Base-by-base conservation (phyloP, 1,140 invertebrate species). In the Pinna nobilis region DNA sequence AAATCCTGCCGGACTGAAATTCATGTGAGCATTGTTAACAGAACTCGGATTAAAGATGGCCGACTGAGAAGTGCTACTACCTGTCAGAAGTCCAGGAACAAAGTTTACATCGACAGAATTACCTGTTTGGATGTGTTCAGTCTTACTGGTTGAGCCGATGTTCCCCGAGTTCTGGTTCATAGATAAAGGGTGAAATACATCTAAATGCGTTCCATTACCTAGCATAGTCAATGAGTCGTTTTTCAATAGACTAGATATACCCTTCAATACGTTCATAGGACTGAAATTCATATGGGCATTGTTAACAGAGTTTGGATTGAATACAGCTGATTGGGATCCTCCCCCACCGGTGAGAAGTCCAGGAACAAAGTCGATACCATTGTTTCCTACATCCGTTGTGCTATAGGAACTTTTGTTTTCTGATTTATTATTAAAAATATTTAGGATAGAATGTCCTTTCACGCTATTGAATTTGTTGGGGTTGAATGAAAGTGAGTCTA, bases 221-320 rank as follows among this genome's bases (percentile, higher is more conserved):
- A n/a, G n/a, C n/a, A n/a, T n/a, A n/a, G n/a, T n/a, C n/a, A n/a
- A n/a, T n/a, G n/a, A n/a, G n/a, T n/a, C n/a, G n/a, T n/a, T n/a
- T n/a, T n/a, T n/a, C n/a, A n/a, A n/a, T n/a, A n/a, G n/a, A n/a
- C n/a, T n/a, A n/a, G n/a, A n/a, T n/a, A n/a, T n/a, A n/a, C n/a
- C n/a, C n/a, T n/a, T n/a, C n/a, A n/a, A n/a, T n/a, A n/a, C n/a
- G n/a, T n/a, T 33, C 15, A 57, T 33, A n/a, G 53, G 53, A 13
- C 30, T 5, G 20, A 57, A 44, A 51, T 53, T 23, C 67, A 78
- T 70, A 25, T 78, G 71, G 2, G 76, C 28, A 30, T 70, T 63
- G 28, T 78, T 78, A 5, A 78, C 66, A 15, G 47, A 61, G 28
- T 69, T 74, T 23, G 70, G 49, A 51, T 78, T 70, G 33, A 74